Evolutionary conservation across 1,140 invertebrate genomes (phyloP).

Genomic region (Bombus affinis): DNA sequence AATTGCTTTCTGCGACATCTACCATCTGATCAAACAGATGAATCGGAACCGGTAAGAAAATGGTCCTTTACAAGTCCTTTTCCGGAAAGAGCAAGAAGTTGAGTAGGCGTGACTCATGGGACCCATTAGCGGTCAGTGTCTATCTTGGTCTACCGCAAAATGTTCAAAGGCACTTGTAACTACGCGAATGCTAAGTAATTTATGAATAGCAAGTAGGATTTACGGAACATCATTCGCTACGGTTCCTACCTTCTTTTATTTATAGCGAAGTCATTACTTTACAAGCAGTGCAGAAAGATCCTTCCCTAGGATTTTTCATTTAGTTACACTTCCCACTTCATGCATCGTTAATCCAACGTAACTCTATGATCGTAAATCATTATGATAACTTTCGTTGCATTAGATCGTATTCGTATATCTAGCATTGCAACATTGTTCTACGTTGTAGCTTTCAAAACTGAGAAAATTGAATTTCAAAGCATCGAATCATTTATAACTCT

Average conservation of each 20-base stretch:
- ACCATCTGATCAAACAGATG: background rate
- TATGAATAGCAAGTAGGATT: conserved; percentile 58
- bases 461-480: background rate
- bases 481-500: too few species aligned
- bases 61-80: background rate
- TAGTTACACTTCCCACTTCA: background rate
- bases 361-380: too few species aligned
- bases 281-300: conserved; percentile 26
- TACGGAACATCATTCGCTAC: conserved; percentile 42
- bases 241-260: conserved; percentile 41
- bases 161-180: conserved; percentile 54
- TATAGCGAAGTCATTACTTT: conserved; percentile 52
- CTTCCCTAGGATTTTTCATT: background rate
- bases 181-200: conserved; percentile 67
- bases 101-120: conserved; percentile 41
- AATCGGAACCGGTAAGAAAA: background rate
- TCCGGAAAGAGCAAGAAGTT: background rate
- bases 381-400: background rate
- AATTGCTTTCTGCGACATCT: background rate
- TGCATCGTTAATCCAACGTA: background rate
- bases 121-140: conserved; percentile 68
- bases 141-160: conserved; percentile 61
- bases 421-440: background rate
- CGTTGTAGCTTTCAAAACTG: background rate
- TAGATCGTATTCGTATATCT: background rate